Evolutionary conservation across 2,113 vertebrate species (phyloP), one percentile per base, ranked within the genome.

Genomic region (Eulacestoma nigropectus): DNA sequence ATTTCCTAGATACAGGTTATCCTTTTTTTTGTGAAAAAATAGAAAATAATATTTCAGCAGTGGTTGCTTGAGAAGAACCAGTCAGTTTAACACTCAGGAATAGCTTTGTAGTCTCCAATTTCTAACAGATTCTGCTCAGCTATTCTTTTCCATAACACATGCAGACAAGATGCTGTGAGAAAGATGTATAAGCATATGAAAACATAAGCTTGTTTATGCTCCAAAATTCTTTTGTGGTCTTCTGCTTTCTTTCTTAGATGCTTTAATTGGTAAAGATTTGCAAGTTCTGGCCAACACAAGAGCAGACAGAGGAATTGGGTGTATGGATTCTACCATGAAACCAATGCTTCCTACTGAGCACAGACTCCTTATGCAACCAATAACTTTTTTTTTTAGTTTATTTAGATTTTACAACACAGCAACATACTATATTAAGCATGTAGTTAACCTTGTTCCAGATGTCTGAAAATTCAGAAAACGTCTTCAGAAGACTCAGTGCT

Each of bases 361-460:
- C 49, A 35, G 42, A 76, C 26, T 84, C 46, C 29, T 82, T 25
- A 85, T 5, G 9, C 32, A 91, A 67, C 10, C 30, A 23, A 16
- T n/a, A 90, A 3, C 1, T 7, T 53, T 49, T 7, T 53, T 49
- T n/a, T 41, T 17, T 7, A 20, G 79, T 47, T 14, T 32, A 35
- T 55, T 47, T 47, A 81, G 6, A 69, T 39, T 69, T 85, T 33
- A 49, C 18, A 69, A 64, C 9, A 78, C 2, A 63, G 33, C 15
- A 82, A 87, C 1, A 2, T 32, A 72, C 59, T 87, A 59, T 47
- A 70, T 59, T 74, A 55, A 83, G 50, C 35, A 78, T 5, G 4
- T 9, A 72, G 57, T 32, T 89, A 78, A 99, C 98, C 98, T 99
- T 98, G 86, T 95, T 98, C 98, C 98, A 99, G 74, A 98, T 97